Evolutionary conservation across 2,113 vertebrate species (phyloP), one percentile per base, ranked within the genome.

Genomic region (Grantiella picta): DNA sequence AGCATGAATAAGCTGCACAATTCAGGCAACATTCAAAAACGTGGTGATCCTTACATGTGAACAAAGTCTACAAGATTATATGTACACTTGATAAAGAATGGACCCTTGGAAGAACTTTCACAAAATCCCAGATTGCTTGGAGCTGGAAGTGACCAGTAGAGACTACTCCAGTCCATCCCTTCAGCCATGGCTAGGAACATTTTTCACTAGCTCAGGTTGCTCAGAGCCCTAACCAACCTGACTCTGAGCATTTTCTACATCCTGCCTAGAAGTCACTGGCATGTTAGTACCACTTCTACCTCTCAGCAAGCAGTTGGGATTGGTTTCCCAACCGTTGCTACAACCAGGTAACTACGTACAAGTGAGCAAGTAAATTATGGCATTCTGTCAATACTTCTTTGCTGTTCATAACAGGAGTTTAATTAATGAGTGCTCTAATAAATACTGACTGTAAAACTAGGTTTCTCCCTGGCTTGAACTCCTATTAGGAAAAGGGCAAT

Each of bases 11-110:
- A 5, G 47, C 33, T 65, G 50, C 21, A 77, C 22, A 38, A 52
- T 17, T 73, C 63, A 44, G 31, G 61, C 49, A 75, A 45, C 24
- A 19, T 27, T 25, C 45, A 75, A 70, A 77, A 13, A 25, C 64
- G 36, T 0, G 0, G 45, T n/a, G 11, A 56, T 6, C 57, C n/a
- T 56, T 36, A 22, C 2, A 61, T 1, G 4, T 1, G 1, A 90
- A 60, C 3, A 31, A 47, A 60, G 28, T 56, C 15, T 23, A 29
- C 21, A 19, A 44, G 49, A 77, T 12, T 69, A 5, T 6, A 81
- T 11, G 29, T 2, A 29, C 3, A 19, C n/a, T 18, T 8, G 12
- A 73, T 21, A 56, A 85, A 78, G 59, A 69, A 69, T 0, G 3
- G n/a, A 59, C 8, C 8, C 8, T 28, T 52, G 65, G 50, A 77